Percentiles rank a stretch among this genome's conserved stretches.
These are phyloP conservation scores for Drosophila miranda DNA, from an alignment of 1,140 invertebrate genomes.

Conservation along the genomic window DNA sequence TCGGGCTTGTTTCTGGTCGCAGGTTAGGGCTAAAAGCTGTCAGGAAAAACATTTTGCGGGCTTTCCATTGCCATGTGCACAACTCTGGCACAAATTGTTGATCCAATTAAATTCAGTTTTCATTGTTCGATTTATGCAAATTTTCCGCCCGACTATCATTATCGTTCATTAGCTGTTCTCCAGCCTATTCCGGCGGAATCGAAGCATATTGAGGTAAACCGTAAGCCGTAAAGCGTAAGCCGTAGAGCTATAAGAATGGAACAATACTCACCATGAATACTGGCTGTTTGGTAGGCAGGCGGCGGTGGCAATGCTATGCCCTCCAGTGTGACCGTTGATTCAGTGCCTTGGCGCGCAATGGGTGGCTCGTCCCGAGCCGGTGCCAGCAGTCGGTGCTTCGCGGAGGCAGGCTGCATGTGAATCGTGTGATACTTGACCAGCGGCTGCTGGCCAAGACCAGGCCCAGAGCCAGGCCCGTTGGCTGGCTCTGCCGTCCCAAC, in stretches of 20 bases:
- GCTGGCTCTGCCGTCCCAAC: slow-evolving; percentile 11
- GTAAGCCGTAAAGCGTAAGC: too few species aligned
- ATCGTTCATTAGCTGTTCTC: slow-evolving; percentile 27
- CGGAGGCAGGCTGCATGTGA: slow-evolving; percentile 71
- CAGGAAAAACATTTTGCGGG: slow-evolving; percentile 45
- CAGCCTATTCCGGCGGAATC: not conserved
- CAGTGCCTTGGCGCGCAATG: slow-evolving; percentile 2
- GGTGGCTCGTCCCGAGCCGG: slow-evolving; percentile 21
- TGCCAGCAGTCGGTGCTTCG: slow-evolving; percentile 59
- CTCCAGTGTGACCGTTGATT: slow-evolving; percentile 56
- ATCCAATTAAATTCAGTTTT: slow-evolving; percentile 49
- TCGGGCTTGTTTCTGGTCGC: slow-evolving; percentile 38
- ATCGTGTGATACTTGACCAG: slow-evolving; percentile 81
- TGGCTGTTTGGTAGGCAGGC: slow-evolving; percentile 79
- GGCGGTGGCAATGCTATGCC: slow-evolving; percentile 71
- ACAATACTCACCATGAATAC: slow-evolving; percentile 71
- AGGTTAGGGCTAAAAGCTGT: slow-evolving; percentile 36
- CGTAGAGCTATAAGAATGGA: not conserved
- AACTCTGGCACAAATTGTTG: slow-evolving; percentile 31
- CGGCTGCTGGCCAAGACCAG: not conserved
- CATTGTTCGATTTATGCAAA: slow-evolving; percentile 40
- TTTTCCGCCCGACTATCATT: slow-evolving; percentile 23
- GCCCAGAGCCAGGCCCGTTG: slow-evolving; percentile 7
- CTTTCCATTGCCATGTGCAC: slow-evolving; percentile 2
- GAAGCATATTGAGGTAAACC: not conserved